Base-by-base conservation (phyloP, 2,113 vertebrate species). In the Phalacrocorax aristotelis region DNA sequence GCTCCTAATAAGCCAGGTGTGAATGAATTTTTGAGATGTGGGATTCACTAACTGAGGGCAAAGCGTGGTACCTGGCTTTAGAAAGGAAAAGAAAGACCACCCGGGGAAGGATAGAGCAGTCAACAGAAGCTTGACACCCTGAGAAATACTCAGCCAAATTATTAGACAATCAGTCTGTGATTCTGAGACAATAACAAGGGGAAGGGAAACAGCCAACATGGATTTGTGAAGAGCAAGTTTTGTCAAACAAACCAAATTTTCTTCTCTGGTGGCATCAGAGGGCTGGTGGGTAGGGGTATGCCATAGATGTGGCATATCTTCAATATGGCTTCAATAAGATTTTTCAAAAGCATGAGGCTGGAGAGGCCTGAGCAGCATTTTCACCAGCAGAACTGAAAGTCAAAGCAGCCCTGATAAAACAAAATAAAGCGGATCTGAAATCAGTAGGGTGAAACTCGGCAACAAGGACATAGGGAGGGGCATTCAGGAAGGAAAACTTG, bases 141-240 rank as follows among this genome's bases (percentile, higher is more conserved):
- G 20, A 42, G 80, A 82, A 92, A 58, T 32, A 26, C 13, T 30
- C 57, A 57, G 29, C 32, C 36, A n/a, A 81, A 69, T 48, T 65
- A 61, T 4, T 64, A 83, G 52, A 55, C 25, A 38, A 34, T 29
- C 40, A 20, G 38, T 62, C 42, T 51, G 49, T 44, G 71, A 48
- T 19, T 79, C 44, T 83, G 48, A 44, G 75, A 52, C 49, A 14
- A 69, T 7, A 66, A 61, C 21, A 72, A 76, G 36, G 36, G 32
- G 55, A 91, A 42, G 13, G 7, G 15, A 71, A 91, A 70, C 2
- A 66, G 34, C 13, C 12, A 36, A 1, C 0, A 0, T n/a, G 38
- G 32, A 64, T 69, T 90, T 87, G 32, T 52, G 42, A 87, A 76
- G 38, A 88, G 23, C 5, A 87, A 68, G 64, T 60, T 29, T 38